Conservation (phyloP, 1,140 invertebrate genomes). For the Lycorma delicatula region DNA sequence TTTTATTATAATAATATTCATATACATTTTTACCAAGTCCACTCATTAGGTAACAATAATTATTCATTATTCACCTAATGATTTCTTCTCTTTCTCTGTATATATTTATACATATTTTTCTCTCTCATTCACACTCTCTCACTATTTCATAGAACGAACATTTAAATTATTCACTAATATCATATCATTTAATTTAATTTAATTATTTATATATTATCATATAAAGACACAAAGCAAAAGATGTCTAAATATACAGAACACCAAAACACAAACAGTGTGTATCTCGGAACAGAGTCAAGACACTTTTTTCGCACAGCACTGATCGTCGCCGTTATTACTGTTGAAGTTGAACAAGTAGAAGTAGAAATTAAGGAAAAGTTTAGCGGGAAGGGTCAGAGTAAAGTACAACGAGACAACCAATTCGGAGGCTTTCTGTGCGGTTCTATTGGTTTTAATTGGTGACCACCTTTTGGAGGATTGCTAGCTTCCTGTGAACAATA, state of each 20-base stretch:
- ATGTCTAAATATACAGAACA: conserved; percentile 2
- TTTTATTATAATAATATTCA: no score
- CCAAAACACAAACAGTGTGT: neutral
- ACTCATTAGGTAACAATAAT: no score
- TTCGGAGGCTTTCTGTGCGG: conserved; percentile 61
- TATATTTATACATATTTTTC: no score
- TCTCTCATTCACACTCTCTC: no score
- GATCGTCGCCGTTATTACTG: no score
- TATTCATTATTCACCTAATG: no score
- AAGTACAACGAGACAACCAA: conserved; percentile 61
- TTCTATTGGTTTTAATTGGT: conserved; percentile 59
- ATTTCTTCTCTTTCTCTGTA: no score
- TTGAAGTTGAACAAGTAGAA: no score
- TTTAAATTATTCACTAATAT: neutral
- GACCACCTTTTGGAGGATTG: conserved; percentile 66
- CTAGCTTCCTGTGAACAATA: conserved; percentile 56
- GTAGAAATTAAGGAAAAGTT: neutral
- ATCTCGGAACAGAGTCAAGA: conserved; percentile 2
- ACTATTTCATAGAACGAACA: neutral
- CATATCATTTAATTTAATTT: neutral
- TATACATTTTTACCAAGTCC: no score
- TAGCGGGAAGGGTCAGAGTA: conserved; percentile 54
- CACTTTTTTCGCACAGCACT: neutral
- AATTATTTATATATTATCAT: conserved; percentile 1
- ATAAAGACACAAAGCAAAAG: conserved; percentile 2